These are phyloP conservation scores for Girardinichthys multiradiatus DNA, from an alignment of 2,113 vertebrate species.

Conservation along the genomic window DNA sequence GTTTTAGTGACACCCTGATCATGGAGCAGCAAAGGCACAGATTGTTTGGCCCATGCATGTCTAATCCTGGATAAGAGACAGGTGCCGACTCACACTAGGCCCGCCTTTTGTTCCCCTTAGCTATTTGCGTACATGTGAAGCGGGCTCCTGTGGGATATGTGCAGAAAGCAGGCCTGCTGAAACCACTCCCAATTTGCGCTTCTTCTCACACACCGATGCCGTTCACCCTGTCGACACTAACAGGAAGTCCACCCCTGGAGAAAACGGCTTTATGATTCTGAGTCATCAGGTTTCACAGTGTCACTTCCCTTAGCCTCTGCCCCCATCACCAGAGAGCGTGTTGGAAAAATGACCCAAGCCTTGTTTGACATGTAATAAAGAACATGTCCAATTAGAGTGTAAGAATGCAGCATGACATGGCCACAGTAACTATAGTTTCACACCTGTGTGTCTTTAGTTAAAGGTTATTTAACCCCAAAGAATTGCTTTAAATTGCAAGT, in stretches of 20 bases:
- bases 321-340: background rate
- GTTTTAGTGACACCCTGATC: background rate
- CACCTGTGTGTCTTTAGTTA: background rate
- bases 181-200: background rate
- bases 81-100: constrained; percentile 55
- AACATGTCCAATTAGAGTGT: background rate
- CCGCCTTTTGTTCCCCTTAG: constrained; percentile 49
- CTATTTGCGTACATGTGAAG: constrained; percentile 46
- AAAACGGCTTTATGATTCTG: constrained; percentile 40
- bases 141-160: constrained; percentile 2
- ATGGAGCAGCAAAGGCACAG: constrained; percentile 11
- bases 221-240: background rate
- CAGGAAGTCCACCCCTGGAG: constrained; percentile 60
- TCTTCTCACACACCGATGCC: no score
- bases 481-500: background rate
- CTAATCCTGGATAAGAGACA: constrained; percentile 68
- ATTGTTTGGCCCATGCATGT: constrained; percentile 25
- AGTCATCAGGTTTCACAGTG: constrained; percentile 51
- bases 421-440: no score
- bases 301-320: constrained; percentile 12
- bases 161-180: background rate
- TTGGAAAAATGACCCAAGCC: background rate
- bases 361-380: background rate
- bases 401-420: no score
- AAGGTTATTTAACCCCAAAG: background rate